phyloP scores from a whole-genome alignment of 1,140 invertebrate species.

The Delia radicum region DNA sequence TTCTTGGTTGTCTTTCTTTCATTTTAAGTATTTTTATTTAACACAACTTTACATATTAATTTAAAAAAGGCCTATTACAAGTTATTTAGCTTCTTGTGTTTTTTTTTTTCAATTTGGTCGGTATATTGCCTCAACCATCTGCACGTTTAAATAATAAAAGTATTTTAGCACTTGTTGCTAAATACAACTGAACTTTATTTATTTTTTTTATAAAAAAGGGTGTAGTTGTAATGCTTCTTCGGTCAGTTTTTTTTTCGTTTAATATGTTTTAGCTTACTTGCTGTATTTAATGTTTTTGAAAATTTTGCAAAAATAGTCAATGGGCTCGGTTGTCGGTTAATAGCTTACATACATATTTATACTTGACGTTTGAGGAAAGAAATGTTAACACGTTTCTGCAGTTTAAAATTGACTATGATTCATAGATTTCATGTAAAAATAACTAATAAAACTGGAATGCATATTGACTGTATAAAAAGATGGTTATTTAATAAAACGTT shows the following conservation, averaged over 20 bases:
- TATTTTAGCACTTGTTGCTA: conserved; percentile 19
- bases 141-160: conserved; percentile 18
- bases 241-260: background rate
- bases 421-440: conserved; percentile 1
- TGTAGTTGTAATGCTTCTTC: background rate
- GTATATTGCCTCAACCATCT: background rate
- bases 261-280: background rate
- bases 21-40: background rate
- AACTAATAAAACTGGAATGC: background rate
- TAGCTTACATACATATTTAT: background rate
- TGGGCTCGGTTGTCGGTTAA: conserved; percentile 21
- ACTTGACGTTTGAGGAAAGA: conserved; percentile 10
- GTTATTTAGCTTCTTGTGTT: background rate
- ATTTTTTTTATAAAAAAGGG: background rate
- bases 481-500: too few relatives aligned
- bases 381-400: conserved; percentile 24
- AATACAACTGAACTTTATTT: background rate
- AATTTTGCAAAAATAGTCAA: conserved; percentile 6
- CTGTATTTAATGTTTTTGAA: background rate
- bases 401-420: conserved; percentile 20
- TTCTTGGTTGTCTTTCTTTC: background rate
- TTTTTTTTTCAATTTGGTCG: too few relatives aligned
- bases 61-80: conserved; percentile 2
- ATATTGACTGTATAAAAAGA: too few relatives aligned
- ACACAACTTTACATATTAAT: background rate